Percentiles rank a stretch among this genome's conserved stretches.
Conservation (phyloP, 2,797 vertebrate species). For the Ceryle rudis region DNA sequence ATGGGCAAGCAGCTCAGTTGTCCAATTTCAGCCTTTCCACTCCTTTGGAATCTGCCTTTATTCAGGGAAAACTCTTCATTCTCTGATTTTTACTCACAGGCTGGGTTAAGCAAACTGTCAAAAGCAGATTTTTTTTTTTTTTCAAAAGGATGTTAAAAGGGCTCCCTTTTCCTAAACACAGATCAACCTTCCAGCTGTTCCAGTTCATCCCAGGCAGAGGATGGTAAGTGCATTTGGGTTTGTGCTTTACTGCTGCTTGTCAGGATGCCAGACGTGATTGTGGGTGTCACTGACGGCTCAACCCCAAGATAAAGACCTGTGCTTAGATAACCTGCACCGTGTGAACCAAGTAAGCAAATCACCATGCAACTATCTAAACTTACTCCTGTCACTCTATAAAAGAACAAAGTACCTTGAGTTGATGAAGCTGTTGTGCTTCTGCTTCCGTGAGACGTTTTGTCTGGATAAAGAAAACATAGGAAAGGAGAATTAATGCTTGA, state of each 20-base stretch:
- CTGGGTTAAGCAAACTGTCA: neutral
- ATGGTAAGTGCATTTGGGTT: neutral
- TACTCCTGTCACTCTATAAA: neutral
- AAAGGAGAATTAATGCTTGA: neutral
- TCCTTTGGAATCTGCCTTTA: neutral
- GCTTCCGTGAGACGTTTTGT: neutral
- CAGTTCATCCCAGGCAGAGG: neutral
- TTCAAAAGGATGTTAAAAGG: neutral
- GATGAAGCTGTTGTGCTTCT: neutral
- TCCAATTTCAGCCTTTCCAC: neutral
- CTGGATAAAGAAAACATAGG: neutral
- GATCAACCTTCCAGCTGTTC: neutral
- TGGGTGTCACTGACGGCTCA: neutral
- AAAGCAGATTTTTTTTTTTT: neutral
- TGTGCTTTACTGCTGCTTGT: neutral
- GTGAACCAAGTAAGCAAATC: neutral
- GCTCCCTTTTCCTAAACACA: neutral
- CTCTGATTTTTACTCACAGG: neutral
- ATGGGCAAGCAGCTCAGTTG: neutral
- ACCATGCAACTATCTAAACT: neutral
- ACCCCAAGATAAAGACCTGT: neutral
- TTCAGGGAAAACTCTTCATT: neutral
- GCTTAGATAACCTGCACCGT: neutral
- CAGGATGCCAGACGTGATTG: neutral
- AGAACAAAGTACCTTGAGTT: slow-evolving; percentile 32